phyloP scores from a whole-genome alignment of 2,113 vertebrate genomes.

The Gallinago paraguaiae region DNA sequence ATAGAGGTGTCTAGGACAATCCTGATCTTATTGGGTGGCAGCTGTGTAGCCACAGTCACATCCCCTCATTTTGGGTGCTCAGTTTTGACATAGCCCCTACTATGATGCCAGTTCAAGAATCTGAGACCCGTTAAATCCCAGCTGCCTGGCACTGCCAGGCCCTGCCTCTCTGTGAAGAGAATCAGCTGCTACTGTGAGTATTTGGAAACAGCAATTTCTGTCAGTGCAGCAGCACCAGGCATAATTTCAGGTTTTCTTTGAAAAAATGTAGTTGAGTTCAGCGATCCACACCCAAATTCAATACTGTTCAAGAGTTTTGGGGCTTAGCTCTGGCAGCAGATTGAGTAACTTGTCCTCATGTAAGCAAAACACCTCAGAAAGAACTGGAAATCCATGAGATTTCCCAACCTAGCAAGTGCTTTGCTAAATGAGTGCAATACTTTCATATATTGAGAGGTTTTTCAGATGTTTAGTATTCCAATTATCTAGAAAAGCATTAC shows the following conservation, averaged over 20 bases:
- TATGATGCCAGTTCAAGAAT: not conserved
- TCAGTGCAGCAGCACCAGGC: not conserved
- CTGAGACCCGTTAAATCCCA: not conserved
- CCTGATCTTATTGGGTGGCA: not conserved
- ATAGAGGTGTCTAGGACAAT: not conserved
- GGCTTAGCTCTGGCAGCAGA: not conserved
- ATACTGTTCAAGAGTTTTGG: not conserved
- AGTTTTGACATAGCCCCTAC: not conserved
- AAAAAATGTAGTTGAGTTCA: not conserved
- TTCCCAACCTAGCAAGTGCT: not conserved
- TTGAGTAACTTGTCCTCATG: not conserved
- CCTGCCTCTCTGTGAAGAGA: not conserved
- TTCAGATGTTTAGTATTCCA: not conserved
- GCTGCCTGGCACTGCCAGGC: not conserved
- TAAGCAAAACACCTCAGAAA: not conserved
- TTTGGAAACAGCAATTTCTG: not conserved
- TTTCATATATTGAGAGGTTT: not conserved
- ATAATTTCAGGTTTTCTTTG: not conserved
- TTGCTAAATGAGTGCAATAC: not conserved
- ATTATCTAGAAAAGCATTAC: not conserved
- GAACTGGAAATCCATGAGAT: not conserved
- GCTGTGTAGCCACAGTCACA: not conserved
- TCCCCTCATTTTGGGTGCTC: not conserved
- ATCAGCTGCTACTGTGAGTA: not conserved
- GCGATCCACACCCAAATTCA: not conserved